A percentile compares a stretch with the other conserved stretches of the same genome.
Evolutionary conservation across 2,113 vertebrate species (phyloP).

Genomic region (Bos indicus): DNA sequence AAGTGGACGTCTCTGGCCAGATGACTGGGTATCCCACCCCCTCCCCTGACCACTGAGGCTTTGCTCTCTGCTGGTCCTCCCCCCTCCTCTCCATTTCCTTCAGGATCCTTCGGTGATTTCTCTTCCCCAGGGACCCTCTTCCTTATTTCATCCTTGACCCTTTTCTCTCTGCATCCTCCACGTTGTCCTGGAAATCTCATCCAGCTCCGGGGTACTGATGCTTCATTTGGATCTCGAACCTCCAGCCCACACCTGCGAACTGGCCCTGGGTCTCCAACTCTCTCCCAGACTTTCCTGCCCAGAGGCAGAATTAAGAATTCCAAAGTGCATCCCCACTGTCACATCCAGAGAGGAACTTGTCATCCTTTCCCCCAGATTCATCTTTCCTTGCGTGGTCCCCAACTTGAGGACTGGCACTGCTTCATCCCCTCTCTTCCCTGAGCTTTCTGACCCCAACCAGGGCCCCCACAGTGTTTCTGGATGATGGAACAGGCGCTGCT

Average conservation of each 20-base stretch:
- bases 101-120: too few relatives aligned
- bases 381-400: background rate
- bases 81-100: background rate
- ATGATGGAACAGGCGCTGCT: fast-evolving
- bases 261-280: fast-evolving
- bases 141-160: background rate
- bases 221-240: fast-evolving
- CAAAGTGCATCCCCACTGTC: fast-evolving
- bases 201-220: fast-evolving
- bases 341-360: background rate
- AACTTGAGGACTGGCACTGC: fast-evolving
- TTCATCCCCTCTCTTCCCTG: fast-evolving
- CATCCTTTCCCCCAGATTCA: background rate
- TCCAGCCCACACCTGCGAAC: background rate
- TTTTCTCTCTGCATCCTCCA: fast-evolving
- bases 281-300: background rate
- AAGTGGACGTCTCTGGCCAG: background rate
- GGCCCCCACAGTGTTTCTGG: fast-evolving
- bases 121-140: background rate
- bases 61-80: background rate
- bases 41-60: fast-evolving
- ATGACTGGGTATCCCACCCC: fast-evolving
- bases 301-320: too few relatives aligned
- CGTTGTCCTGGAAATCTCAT: fast-evolving
- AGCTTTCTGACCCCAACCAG: background rate